Evolutionary conservation across 2,797 vertebrate species (phyloP).

Genomic region (Anas capensis): DNA sequence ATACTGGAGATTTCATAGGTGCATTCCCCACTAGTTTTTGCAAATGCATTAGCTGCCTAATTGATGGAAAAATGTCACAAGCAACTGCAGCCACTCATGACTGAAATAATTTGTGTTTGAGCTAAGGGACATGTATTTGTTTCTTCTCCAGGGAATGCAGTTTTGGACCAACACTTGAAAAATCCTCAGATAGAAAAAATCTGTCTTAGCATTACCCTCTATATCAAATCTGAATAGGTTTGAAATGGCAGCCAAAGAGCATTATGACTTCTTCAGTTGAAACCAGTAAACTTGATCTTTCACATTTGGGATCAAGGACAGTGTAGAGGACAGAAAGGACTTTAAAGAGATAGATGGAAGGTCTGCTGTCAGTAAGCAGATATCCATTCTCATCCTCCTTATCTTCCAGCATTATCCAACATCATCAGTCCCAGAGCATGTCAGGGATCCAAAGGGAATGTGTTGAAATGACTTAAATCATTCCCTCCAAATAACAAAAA

Average conservation of each 20-base stretch:
- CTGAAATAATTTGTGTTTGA: neutral
- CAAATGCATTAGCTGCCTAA: neutral
- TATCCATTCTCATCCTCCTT: neutral
- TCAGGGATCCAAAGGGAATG: neutral
- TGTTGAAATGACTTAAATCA: constrained; percentile 19
- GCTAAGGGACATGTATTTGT: neutral
- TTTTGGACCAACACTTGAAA: neutral
- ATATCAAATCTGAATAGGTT: neutral
- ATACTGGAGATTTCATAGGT: neutral
- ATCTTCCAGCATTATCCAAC: neutral
- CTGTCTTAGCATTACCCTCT: neutral
- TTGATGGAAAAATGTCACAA: neutral
- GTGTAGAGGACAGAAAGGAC: neutral
- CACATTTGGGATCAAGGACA: neutral
- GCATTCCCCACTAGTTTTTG: neutral
- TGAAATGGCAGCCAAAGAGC: neutral
- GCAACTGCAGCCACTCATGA: neutral
- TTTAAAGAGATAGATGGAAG: constrained; percentile 28
- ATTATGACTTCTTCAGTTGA: neutral
- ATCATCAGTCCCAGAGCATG: neutral
- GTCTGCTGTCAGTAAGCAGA: neutral
- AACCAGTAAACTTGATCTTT: neutral
- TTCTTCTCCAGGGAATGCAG: neutral
- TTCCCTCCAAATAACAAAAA: neutral
- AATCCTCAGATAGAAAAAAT: neutral